Evolutionary conservation across 2,888 invertebrate genomes (phyloP).

Genomic region (Clepsis dumicolana): DNA sequence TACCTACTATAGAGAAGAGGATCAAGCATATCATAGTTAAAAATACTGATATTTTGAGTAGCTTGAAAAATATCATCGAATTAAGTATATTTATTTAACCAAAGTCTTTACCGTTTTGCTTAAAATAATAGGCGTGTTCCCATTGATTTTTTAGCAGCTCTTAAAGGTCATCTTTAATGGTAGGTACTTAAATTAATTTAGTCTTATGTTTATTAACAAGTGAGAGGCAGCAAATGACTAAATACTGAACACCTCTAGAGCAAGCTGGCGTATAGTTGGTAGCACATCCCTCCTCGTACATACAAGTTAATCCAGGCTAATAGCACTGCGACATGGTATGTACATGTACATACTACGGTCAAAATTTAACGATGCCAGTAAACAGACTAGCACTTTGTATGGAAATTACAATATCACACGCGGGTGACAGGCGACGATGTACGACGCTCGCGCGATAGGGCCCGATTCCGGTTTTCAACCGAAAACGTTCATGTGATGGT

Average conservation of each 20-base stretch:
- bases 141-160: background rate
- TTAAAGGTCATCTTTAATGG: too few relatives aligned
- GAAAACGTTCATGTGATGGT: slow-evolving; percentile 20
- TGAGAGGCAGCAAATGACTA: background rate
- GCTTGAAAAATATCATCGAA: too few relatives aligned
- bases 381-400: slow-evolving; percentile 39
- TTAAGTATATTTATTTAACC: too few relatives aligned
- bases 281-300: background rate
- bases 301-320: slow-evolving; percentile 11
- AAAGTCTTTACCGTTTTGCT: too few relatives aligned
- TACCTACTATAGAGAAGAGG: too few relatives aligned
- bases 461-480: slow-evolving; percentile 14
- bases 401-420: slow-evolving; percentile 37
- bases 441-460: slow-evolving; percentile 15
- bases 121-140: background rate
- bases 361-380: slow-evolving; percentile 18
- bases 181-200: too few relatives aligned
- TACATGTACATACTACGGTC: slow-evolving; percentile 13
- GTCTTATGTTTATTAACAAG: background rate
- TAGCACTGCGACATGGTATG: slow-evolving; percentile 15
- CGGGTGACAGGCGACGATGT: slow-evolving; percentile 31
- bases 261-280: background rate
- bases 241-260: background rate
- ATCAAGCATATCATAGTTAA: too few relatives aligned
- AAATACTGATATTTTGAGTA: too few relatives aligned